These are phyloP conservation scores for Laticauda laticaudata DNA, from an alignment of 2,113 vertebrate genomes.

Conservation along the genomic window DNA sequence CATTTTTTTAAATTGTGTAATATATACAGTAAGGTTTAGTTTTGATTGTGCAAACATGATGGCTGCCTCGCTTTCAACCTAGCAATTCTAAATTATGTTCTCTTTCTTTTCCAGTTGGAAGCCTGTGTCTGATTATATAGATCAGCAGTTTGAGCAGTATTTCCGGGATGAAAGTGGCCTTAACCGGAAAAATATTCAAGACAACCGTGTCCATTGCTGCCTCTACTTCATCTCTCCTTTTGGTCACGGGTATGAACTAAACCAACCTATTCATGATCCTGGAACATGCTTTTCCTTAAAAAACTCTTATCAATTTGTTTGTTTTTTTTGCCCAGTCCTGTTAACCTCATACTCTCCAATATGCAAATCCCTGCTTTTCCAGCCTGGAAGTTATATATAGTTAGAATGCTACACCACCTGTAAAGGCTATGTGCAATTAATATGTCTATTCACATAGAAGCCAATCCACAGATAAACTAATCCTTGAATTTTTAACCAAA, in stretches of 20 bases:
- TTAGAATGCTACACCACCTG: neutral
- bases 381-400: neutral
- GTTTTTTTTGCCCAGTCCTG: neutral
- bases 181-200: slow-evolving; percentile 97
- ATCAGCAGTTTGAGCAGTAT: slow-evolving; percentile 98
- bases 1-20: neutral
- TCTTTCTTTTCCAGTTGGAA: slow-evolving; percentile 82
- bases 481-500: neutral
- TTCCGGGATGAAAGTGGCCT: slow-evolving; percentile 98
- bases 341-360: neutral
- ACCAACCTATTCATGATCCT: neutral
- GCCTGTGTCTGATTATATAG: slow-evolving; percentile 93
- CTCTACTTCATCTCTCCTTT: slow-evolving; percentile 98
- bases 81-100: neutral
- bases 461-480: neutral
- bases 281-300: neutral
- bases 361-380: neutral
- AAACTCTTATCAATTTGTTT: neutral
- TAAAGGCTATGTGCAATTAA: neutral
- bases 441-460: neutral
- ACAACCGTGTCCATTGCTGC: slow-evolving; percentile 97
- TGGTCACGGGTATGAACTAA: slow-evolving; percentile 82
- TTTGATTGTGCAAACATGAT: neutral
- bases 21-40: neutral
- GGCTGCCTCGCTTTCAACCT: neutral